These are phyloP conservation scores for Enteromius mattozi DNA, from an alignment of 2,797 vertebrate species.

Conservation along the genomic window DNA sequence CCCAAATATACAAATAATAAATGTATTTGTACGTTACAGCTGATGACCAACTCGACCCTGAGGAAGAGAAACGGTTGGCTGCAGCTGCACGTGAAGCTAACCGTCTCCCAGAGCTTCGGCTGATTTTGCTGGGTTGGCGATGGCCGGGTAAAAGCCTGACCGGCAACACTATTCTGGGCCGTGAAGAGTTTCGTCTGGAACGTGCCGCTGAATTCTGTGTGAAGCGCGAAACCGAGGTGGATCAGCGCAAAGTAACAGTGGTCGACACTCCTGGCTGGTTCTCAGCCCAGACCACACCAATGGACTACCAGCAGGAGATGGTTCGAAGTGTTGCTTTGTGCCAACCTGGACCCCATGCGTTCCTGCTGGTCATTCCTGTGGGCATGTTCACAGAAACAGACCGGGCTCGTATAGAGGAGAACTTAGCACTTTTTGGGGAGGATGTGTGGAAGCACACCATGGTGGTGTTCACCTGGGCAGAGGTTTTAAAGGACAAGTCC, in stretches of 20 bases:
- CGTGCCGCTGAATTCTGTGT: constrained; percentile 78
- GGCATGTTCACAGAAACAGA: constrained; percentile 82
- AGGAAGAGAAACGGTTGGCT: constrained; percentile 60
- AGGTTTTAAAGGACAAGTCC: constrained; percentile 74
- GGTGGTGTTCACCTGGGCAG: constrained; percentile 82
- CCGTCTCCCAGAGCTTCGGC: constrained; percentile 73
- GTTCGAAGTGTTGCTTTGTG: constrained; percentile 72
- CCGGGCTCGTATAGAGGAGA: constrained; percentile 77
- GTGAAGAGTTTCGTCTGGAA: constrained; percentile 75
- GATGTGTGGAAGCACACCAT: constrained; percentile 77
- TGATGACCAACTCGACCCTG: constrained; percentile 49
- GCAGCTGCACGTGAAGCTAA: constrained; percentile 53
- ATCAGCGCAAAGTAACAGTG: constrained; percentile 71
- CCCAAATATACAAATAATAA: not conserved
- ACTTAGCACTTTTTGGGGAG: constrained; percentile 78
- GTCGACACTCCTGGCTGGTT: constrained; percentile 86
- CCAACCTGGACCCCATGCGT: constrained; percentile 79
- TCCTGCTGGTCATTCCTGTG: constrained; percentile 80
- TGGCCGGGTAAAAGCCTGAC: constrained; percentile 87
- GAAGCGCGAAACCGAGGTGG: constrained; percentile 67
- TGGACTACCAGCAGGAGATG: constrained; percentile 76
- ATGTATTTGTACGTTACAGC: constrained; percentile 52
- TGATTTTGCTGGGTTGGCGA: constrained; percentile 84
- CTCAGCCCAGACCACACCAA: constrained; percentile 71
- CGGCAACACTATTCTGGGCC: constrained; percentile 83